Percentiles rank a stretch among this genome's conserved stretches.
These are phyloP conservation scores for Alfaro cultratus DNA, from an alignment of 2,797 vertebrate genomes.

Conservation along the genomic window DNA sequence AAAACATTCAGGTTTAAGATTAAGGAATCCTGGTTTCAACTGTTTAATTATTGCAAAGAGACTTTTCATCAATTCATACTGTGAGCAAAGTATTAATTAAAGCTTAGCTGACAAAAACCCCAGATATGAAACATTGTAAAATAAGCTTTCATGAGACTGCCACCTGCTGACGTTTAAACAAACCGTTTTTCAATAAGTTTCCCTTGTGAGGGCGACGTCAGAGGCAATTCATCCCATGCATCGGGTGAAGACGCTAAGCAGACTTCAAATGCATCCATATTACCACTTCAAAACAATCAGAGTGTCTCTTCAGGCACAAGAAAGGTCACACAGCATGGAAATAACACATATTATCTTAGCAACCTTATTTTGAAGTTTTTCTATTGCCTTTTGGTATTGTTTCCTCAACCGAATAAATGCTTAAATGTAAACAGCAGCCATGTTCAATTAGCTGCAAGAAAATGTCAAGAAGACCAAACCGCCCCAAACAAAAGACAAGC, in stretches of 20 bases:
- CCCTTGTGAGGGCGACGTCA: slow-evolving; percentile 37
- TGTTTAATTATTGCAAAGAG: slow-evolving; percentile 26
- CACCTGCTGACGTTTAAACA: slow-evolving; percentile 42
- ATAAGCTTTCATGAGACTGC: slow-evolving; percentile 38
- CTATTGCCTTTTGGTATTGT: slow-evolving; percentile 21
- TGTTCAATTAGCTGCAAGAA: slow-evolving; percentile 29
- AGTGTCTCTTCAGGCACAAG: slow-evolving; percentile 36
- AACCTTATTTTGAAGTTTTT: slow-evolving; percentile 17
- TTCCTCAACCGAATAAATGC: slow-evolving; percentile 21
- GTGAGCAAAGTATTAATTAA: slow-evolving; percentile 51
- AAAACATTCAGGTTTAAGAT: slow-evolving; percentile 20
- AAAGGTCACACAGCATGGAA: slow-evolving; percentile 52
- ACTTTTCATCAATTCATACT: slow-evolving; percentile 12
- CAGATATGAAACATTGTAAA: slow-evolving; percentile 36
- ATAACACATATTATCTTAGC: slow-evolving; percentile 17
- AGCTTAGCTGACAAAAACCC: slow-evolving; percentile 33
- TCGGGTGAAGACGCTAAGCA: slow-evolving; percentile 53
- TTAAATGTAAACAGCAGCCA: slow-evolving; percentile 32
- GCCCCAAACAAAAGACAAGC: slow-evolving; percentile 17
- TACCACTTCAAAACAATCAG: slow-evolving; percentile 62
- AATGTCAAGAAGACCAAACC: slow-evolving; percentile 49
- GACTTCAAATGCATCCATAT: slow-evolving; percentile 49
- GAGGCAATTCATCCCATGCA: slow-evolving; percentile 51
- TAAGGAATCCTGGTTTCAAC: slow-evolving; percentile 21
- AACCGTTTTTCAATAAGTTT: slow-evolving; percentile 43